A percentile compares a stretch with the other conserved stretches of the same genome.
Conservation (phyloP, 1,140 invertebrate genomes). For the Ceratitis capitata region DNA sequence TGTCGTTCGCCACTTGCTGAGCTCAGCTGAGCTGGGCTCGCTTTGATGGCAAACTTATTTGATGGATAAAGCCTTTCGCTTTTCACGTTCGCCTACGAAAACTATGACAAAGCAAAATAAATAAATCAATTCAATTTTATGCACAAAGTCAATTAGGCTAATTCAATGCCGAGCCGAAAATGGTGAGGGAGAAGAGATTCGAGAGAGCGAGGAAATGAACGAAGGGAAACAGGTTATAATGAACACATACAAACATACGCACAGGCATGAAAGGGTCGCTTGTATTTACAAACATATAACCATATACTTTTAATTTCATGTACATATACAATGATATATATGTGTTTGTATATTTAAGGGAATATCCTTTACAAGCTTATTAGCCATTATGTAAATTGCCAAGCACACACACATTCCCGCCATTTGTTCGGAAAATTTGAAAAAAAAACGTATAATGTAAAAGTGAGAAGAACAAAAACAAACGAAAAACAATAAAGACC, state of each 20-base stretch:
- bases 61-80: background rate
- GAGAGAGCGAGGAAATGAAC: too few relatives aligned
- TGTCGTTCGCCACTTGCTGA: background rate
- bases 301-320: too few relatives aligned
- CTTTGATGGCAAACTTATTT: background rate
- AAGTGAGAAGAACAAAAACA: background rate
- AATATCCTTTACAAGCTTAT: background rate
- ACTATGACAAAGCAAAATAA: background rate
- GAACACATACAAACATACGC: too few relatives aligned
- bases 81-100: too few relatives aligned
- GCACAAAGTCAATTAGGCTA: constrained; percentile 34
- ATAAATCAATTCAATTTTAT: constrained; percentile 36
- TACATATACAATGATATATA: background rate
- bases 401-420: too few relatives aligned
- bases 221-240: too few relatives aligned
- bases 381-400: background rate
- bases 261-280: too few relatives aligned
- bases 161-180: constrained; percentile 10
- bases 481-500: background rate
- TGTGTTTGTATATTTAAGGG: background rate
- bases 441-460: background rate
- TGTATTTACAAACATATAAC: too few relatives aligned
- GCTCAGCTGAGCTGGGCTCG: background rate
- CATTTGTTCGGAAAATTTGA: too few relatives aligned
- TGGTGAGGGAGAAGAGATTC: background rate